Evolutionary conservation across 2,797 vertebrate genomes (phyloP).

Genomic region (Fistularia tabacaria): DNA sequence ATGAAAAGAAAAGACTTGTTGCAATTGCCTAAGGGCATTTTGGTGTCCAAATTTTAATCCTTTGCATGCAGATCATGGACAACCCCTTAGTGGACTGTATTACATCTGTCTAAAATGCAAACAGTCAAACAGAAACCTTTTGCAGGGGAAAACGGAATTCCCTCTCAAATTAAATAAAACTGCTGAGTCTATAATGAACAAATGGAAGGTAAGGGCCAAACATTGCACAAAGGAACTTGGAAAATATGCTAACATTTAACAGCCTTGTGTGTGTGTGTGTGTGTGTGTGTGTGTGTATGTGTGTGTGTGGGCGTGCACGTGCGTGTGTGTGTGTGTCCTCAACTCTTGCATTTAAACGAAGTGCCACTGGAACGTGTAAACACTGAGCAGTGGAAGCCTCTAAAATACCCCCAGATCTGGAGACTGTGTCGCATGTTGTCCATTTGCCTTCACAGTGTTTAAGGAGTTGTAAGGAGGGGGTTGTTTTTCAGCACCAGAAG

Average conservation of each 20-base stretch:
- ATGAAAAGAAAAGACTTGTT: too few species aligned
- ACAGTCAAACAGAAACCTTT: slow-evolving; percentile 55
- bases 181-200: slow-evolving; percentile 54
- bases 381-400: slow-evolving; percentile 38
- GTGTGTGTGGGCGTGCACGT: not conserved
- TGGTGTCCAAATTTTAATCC: slow-evolving; percentile 55
- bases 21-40: slow-evolving; percentile 8
- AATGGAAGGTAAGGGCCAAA: slow-evolving; percentile 49
- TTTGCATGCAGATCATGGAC: slow-evolving; percentile 53
- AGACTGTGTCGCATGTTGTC: slow-evolving; percentile 33
- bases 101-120: slow-evolving; percentile 52
- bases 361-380: slow-evolving; percentile 51
- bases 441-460: slow-evolving; percentile 32
- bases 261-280: slow-evolving; percentile 22
- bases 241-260: slow-evolving; percentile 60
- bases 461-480: slow-evolving; percentile 27
- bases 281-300: slow-evolving; percentile 8
- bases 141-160: slow-evolving; percentile 50
- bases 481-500: slow-evolving; percentile 54
- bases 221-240: slow-evolving; percentile 47
- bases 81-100: slow-evolving; percentile 46
- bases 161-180: slow-evolving; percentile 49
- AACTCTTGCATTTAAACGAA: slow-evolving; percentile 24
- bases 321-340: not conserved
- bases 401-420: slow-evolving; percentile 54